Percentiles rank a stretch among this genome's conserved stretches.
These are phyloP conservation scores for Drosophila hamatofila DNA, from an alignment of 2,888 invertebrate species.

Conservation along the genomic window DNA sequence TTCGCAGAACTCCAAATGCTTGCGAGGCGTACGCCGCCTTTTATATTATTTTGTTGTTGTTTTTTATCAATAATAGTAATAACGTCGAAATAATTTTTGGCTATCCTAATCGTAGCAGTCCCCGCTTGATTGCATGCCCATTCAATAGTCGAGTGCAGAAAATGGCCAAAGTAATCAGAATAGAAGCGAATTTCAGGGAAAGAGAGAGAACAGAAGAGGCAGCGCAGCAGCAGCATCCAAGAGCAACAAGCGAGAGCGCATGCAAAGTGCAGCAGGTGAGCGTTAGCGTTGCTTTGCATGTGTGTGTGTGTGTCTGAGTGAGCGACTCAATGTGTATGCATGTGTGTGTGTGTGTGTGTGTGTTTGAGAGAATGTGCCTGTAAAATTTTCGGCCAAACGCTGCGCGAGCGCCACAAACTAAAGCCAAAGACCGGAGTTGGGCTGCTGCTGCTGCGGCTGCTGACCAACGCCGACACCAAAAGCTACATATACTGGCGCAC, in stretches of 20 bases:
- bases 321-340: constrained; percentile 19
- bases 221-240: constrained; percentile 41
- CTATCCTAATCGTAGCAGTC: constrained; percentile 39
- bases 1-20: constrained; percentile 51
- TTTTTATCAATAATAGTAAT: constrained; percentile 55
- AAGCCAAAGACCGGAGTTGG: constrained; percentile 61
- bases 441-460: constrained; percentile 53
- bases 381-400: constrained; percentile 62
- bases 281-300: constrained; percentile 18
- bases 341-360: constrained; percentile 17
- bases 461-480: constrained; percentile 62
- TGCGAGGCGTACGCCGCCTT: constrained; percentile 23
- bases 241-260: constrained; percentile 61
- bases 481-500: constrained; percentile 57
- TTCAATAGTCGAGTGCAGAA: constrained; percentile 37
- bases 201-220: constrained; percentile 28
- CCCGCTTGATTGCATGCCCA: constrained; percentile 15
- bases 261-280: constrained; percentile 78
- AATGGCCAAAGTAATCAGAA: constrained; percentile 42
- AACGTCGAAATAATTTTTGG: constrained; percentile 32
- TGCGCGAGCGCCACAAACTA: constrained; percentile 61
- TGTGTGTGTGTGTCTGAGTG: constrained; percentile 16
- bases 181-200: constrained; percentile 41
- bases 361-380: constrained; percentile 48
- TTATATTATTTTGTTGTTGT: constrained; percentile 3